Percentiles rank a stretch among this genome's conserved stretches.
phyloP scores from a whole-genome alignment of 1,140 invertebrate species.

The Calliopsis andreniformis region DNA sequence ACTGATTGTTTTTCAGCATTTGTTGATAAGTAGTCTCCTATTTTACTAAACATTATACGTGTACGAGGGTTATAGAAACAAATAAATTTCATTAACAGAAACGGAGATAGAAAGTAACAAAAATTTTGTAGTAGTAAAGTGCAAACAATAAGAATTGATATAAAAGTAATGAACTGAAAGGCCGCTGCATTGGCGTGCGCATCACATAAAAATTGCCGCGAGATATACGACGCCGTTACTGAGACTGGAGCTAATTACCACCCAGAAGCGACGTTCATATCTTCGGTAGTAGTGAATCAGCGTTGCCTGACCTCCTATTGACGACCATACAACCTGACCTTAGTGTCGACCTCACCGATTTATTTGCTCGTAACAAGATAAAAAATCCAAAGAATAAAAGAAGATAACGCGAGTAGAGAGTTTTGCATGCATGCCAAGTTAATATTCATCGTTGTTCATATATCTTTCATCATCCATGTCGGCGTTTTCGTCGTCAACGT shows the following conservation, averaged over 20 bases:
- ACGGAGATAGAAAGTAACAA: background rate
- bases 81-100: background rate
- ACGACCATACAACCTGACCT: conserved; percentile 69
- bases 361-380: conserved; percentile 74
- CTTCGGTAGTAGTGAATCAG: conserved; percentile 71
- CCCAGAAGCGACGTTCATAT: conserved; percentile 76
- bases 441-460: conserved; percentile 59
- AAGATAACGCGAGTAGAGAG: conserved; percentile 8
- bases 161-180: conserved; percentile 74
- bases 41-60: too few species aligned
- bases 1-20: too few species aligned
- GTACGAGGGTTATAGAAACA: too few species aligned
- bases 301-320: conserved; percentile 74
- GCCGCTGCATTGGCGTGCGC: conserved; percentile 63
- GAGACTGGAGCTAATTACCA: conserved; percentile 79
- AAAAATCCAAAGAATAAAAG: conserved; percentile 39
- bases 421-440: conserved; percentile 37
- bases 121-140: background rate
- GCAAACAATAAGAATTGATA: conserved; percentile 46
- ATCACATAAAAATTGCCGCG: conserved; percentile 71
- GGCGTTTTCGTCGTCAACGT: conserved; percentile 50
- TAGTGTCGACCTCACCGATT: conserved; percentile 70
- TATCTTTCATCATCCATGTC: conserved; percentile 60
- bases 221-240: conserved; percentile 79
- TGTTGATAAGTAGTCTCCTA: too few species aligned